A percentile compares a stretch with the other conserved stretches of the same genome.
These are phyloP conservation scores for Pteromalus puparum DNA, from an alignment of 1,140 invertebrate species.

Conservation along the genomic window DNA sequence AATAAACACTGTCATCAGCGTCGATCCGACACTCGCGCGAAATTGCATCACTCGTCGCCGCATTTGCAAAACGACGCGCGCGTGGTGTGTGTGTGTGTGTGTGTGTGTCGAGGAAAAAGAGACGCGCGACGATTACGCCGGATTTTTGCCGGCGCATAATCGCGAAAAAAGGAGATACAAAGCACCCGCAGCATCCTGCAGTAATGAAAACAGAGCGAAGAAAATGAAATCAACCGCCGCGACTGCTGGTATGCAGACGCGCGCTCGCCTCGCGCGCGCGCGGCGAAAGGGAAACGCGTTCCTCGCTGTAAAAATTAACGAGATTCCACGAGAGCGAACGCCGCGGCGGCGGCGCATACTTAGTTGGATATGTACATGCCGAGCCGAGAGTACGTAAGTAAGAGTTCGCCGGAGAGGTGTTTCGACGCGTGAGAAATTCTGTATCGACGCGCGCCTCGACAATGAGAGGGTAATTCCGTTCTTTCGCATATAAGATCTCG, in stretches of 20 bases:
- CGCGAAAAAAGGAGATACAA: neutral
- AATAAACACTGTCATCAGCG: neutral
- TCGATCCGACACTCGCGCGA: neutral
- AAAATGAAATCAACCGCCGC: constrained; percentile 52
- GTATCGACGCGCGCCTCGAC: too few relatives aligned
- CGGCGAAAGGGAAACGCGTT: constrained; percentile 64
- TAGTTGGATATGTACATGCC: neutral
- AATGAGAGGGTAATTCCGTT: neutral
- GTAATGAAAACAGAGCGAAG: constrained; percentile 40
- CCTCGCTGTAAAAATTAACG: constrained; percentile 46
- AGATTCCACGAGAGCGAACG: constrained; percentile 31
- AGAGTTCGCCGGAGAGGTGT: too few relatives aligned
- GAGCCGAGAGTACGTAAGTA: too few relatives aligned
- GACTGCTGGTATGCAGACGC: constrained; percentile 34
- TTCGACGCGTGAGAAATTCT: too few relatives aligned
- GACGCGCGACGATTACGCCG: neutral
- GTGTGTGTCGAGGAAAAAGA: neutral
- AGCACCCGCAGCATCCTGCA: neutral
- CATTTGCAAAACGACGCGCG: neutral
- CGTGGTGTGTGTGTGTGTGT: too few relatives aligned
- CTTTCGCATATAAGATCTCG: too few relatives aligned
- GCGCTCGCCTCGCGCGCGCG: neutral
- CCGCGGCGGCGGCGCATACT: neutral
- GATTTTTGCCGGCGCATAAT: neutral
- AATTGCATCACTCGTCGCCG: neutral